Base-by-base conservation (phyloP, 2,797 vertebrate genomes). In the Morus bassanus region DNA sequence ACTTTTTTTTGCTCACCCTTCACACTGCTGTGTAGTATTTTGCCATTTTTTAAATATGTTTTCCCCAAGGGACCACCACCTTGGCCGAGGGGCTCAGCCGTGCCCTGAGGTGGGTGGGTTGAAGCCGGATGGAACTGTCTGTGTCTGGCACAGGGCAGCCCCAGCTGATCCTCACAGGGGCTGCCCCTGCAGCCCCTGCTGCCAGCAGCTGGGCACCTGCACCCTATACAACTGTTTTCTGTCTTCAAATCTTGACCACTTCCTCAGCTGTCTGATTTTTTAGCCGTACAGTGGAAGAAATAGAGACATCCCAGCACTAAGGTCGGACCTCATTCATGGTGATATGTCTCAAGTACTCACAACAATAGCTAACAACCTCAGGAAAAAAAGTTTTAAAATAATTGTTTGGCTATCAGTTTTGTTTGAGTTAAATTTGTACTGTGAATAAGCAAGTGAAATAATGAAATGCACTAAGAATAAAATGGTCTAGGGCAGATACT, bases 131-230 rank as follows among this genome's bases (percentile, higher is more conserved):
- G 37, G 56, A 68, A 51, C 5, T 1, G 1, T 1, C 11, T 69
- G 37, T 45, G 28, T 51, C 43, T 0, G 0, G n/a, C 28, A 16
- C 2, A 0, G 37, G 11, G 10, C 56, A 76, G 28, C 10, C n/a
- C 33, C 0, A 0, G 22, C 17, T 7, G 17, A 15, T 35, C 31
- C 35, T 68, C 54, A 54, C 28, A 50, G 25, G 9, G 5, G 19
- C 6, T 0, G 1, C 22, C 46, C 8, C 28, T 37, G 11, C 11
- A 48, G 39, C 5, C 4, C 15, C 31, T 0, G 0, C 22, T n/a
- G 9, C 39, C 46, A 11, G 14, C 0, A 0, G 9, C 46, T 13
- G 8, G 53, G 2, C 8, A 64, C 7, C 21, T 65, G 18, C 21
- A 43, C 14, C 7, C 0, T 1, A 3, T 23, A 17, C 5, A 77